Conservation (phyloP, 1,140 invertebrate species). For the Calephelis nemesis region DNA sequence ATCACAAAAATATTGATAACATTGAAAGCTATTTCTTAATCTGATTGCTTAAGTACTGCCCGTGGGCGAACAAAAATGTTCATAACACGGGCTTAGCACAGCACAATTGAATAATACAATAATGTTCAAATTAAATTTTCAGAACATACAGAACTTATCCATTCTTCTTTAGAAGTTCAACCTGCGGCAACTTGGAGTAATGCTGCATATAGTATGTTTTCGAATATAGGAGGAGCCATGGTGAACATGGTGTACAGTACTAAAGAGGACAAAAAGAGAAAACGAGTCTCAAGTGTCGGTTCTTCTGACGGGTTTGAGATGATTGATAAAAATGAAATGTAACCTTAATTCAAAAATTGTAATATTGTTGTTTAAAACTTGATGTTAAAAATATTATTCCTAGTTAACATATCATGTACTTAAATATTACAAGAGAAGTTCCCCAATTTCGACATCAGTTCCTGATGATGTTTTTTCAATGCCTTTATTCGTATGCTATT, state of each 20-base stretch:
- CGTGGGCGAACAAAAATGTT: too few relatives aligned
- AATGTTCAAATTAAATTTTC: constrained; percentile 29
- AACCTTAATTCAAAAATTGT: constrained; percentile 7
- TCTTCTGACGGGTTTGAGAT: constrained; percentile 75
- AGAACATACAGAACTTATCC: constrained; percentile 51
- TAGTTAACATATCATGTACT: constrained; percentile 29
- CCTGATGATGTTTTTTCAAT: constrained; percentile 70
- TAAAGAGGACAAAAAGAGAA: constrained; percentile 47
- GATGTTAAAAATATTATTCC: background rate
- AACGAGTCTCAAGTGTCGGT: constrained; percentile 57
- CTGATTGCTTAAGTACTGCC: too few relatives aligned
- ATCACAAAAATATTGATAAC: too few relatives aligned
- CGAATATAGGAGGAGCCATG: constrained; percentile 58
- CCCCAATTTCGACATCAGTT: constrained; percentile 69
- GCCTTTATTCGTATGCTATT: constrained; percentile 64
- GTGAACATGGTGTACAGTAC: constrained; percentile 58
- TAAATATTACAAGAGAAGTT: constrained; percentile 57
- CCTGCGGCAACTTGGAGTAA: constrained; percentile 53
- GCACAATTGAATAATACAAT: too few relatives aligned
- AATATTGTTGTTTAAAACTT: constrained; percentile 17
- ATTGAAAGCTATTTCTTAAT: too few relatives aligned
- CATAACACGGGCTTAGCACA: too few relatives aligned
- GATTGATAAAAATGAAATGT: constrained; percentile 64
- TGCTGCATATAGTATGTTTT: constrained; percentile 59
- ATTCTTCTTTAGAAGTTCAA: constrained; percentile 58